phyloP scores from a whole-genome alignment of 2,113 vertebrate species.

The Accipiter cooperii region DNA sequence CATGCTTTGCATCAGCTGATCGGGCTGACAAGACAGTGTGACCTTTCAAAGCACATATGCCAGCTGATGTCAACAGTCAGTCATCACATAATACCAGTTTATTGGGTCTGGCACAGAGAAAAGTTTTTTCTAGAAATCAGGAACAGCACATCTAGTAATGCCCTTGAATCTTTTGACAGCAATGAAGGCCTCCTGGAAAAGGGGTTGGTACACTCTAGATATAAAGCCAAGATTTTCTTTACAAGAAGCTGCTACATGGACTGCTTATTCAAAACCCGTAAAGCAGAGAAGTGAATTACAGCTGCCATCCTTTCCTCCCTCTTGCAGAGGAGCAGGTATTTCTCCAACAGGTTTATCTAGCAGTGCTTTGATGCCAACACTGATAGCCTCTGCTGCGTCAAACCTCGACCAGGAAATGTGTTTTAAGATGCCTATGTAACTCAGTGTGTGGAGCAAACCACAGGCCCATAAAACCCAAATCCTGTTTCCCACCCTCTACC shows the following conservation, averaged over 20 bases:
- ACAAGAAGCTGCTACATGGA: background rate
- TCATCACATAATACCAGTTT: background rate
- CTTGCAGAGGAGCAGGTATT: background rate
- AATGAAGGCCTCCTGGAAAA: background rate
- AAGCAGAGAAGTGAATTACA: background rate
- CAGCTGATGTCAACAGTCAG: background rate
- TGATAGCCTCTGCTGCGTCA: background rate
- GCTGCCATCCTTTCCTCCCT: background rate
- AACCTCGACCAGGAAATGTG: accelerated
- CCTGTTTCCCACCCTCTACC: background rate
- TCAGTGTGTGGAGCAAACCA: background rate
- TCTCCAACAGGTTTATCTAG: background rate
- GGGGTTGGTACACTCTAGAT: background rate
- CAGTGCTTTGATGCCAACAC: accelerated
- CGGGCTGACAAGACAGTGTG: background rate
- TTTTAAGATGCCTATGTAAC: background rate
- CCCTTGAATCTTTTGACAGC: background rate
- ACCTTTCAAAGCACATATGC: background rate
- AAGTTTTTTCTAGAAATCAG: background rate
- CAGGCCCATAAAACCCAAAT: background rate
- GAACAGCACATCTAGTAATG: background rate
- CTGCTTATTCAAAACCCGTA: background rate
- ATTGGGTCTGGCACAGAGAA: background rate
- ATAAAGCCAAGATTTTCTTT: background rate
- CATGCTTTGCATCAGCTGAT: background rate